Conservation (phyloP, 2,797 vertebrate genomes). For the Austrolebias charrua region DNA sequence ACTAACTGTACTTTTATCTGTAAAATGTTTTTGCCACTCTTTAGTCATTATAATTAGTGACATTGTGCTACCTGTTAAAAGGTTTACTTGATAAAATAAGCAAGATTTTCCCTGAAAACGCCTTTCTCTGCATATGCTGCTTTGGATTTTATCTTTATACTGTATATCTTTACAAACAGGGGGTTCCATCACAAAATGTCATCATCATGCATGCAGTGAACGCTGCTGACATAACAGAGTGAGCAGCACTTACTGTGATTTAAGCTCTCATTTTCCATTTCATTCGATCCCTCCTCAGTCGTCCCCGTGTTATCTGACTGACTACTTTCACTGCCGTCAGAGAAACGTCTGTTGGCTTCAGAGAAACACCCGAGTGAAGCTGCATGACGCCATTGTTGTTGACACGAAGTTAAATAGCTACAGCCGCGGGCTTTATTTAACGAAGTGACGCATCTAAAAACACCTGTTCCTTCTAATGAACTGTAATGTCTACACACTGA, state of each 20-base stretch:
- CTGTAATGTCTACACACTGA: conserved; percentile 5
- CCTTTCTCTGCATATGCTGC: no score
- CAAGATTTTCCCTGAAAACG: no score
- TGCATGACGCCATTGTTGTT: conserved; percentile 12
- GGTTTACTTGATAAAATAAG: no score
- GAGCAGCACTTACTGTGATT: conserved; percentile 48
- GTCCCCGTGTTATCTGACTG: conserved; percentile 3
- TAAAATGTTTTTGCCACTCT: no score
- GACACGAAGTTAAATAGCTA: conserved; percentile 15
- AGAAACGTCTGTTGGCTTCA: conserved; percentile 35
- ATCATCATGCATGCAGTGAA: no score
- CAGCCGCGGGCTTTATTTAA: background rate
- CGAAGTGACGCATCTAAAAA: conserved; percentile 8
- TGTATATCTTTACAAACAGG: no score
- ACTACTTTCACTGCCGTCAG: conserved; percentile 19
- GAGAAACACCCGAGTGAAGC: background rate
- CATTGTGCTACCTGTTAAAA: no score
- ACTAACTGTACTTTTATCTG: no score
- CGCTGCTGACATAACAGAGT: no score
- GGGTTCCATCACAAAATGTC: no score
- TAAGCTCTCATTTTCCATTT: background rate
- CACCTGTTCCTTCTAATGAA: conserved; percentile 3
- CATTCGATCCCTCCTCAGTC: conserved; percentile 6
- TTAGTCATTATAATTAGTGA: no score
- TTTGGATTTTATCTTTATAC: no score